These are phyloP conservation scores for Pseudomyrmex sp. DNA, from an alignment of 1,140 invertebrate species.

Conservation along the genomic window DNA sequence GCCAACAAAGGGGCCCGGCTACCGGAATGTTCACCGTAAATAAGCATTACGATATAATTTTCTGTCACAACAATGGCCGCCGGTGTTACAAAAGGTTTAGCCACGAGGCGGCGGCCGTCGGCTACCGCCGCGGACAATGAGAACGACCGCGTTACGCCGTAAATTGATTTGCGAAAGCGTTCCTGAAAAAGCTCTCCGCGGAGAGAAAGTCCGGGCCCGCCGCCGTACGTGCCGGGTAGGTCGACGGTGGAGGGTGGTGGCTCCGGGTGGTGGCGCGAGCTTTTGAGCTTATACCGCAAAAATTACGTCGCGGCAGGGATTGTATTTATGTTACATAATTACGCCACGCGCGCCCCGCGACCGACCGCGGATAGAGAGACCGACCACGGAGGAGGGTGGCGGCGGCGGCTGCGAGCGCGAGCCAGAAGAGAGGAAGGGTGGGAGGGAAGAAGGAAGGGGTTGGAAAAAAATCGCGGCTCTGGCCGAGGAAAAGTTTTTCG, in stretches of 20 bases:
- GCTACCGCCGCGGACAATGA: conserved; percentile 80
- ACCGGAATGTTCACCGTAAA: conserved; percentile 72
- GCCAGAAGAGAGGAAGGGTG: too few species aligned
- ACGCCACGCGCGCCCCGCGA: conserved; percentile 72
- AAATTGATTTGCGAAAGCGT: conserved; percentile 85
- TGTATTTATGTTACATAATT: conserved; percentile 86
- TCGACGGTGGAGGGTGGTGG: not conserved
- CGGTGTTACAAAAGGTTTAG: conserved; percentile 83
- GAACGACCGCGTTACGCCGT: conserved; percentile 81
- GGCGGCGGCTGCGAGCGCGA: conserved; percentile 20
- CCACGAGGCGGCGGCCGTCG: conserved; percentile 75
- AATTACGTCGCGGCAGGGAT: conserved; percentile 84
- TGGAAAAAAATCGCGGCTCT: conserved; percentile 46
- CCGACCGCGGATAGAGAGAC: conserved; percentile 56
- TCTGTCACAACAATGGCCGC: conserved; percentile 84
- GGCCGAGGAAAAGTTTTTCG: conserved; percentile 81
- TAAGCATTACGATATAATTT: conserved; percentile 83
- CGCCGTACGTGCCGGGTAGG: conserved; percentile 51
- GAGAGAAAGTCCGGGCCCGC: conserved; percentile 17
- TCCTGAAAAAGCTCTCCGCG: conserved; percentile 80
- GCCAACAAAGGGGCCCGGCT: conserved; percentile 53
- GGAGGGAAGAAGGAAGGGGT: not conserved
- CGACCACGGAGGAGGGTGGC: not conserved
- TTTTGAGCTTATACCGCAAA: conserved; percentile 85
- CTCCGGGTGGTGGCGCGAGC: conserved; percentile 70